Evolutionary conservation across 2,888 invertebrate species (phyloP), one percentile per base, ranked within the genome.

Genomic region (Metellina segmentata): DNA sequence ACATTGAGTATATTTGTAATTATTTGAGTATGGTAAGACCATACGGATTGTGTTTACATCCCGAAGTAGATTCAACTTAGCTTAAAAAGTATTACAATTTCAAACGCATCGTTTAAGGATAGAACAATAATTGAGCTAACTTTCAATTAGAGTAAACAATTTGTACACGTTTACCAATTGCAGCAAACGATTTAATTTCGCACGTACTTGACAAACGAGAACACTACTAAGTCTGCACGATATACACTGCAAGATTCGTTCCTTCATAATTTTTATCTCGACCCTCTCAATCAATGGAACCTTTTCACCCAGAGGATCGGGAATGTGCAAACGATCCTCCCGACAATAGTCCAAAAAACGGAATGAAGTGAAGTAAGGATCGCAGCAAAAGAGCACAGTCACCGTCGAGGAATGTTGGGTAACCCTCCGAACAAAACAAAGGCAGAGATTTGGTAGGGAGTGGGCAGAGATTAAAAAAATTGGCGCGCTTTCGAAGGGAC

Each of bases 381-480:
- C 8, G 51, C 19, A 78, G 52, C 49, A 78, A 52, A 52, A 52
- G 52, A 51, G 52, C n/a, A 48, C n/a, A 75, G 74, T 75, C 85
- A 74, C 74, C 72, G 20, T 19, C 20, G n/a, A 75, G 19, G 74
- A 85, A 85, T 85, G 34, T 74, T 16, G 69, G 34, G 34, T 34
- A 34, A 34, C 49, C 71, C 72, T 52, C 34, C 48, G 71, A 85
- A 85, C 74, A 75, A 85, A 75, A 85, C 20, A 82, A 72, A 82
- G 71, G 75, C 69, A 11, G 72, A 16, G 74, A 74, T 85, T 75
- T 75, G 74, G n/a, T 34, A 16, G 13, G 74, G 34, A 72, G 53
- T 9, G 85, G 72, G 19, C 20, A 72, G 34, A 34, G n/a, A 9
- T n/a, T 4, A 78, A 78, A 78, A 78, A 85, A 85, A 85, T 85